These are phyloP conservation scores for Chaenodraco wilsoni DNA, from an alignment of 2,797 vertebrate genomes.

Conservation along the genomic window DNA sequence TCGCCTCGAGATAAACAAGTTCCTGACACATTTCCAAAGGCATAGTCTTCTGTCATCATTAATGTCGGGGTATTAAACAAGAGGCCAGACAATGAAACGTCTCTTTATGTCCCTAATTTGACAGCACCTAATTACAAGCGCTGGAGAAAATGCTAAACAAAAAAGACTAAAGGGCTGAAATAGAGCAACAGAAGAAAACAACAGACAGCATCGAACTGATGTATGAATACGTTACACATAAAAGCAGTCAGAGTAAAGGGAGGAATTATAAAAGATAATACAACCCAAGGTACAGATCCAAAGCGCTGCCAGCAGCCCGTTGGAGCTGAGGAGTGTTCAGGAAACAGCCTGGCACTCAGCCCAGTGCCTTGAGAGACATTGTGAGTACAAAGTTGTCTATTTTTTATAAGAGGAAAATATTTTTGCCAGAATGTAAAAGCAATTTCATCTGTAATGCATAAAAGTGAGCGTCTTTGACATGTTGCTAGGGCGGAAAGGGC, in stretches of 20 bases:
- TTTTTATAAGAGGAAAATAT: background rate
- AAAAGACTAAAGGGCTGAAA: conserved; percentile 40
- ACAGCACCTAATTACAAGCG: conserved; percentile 53
- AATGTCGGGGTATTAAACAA: conserved; percentile 45
- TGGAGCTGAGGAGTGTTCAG: conserved; percentile 2
- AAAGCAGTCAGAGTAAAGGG: conserved; percentile 21
- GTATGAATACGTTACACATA: conserved; percentile 22
- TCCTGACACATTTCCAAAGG: conserved; percentile 25
- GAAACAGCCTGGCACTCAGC: background rate
- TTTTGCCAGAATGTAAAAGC: background rate
- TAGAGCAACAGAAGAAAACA: conserved; percentile 25
- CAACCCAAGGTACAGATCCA: conserved; percentile 36
- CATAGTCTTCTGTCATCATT: conserved; percentile 29
- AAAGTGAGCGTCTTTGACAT: background rate
- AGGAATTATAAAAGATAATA: conserved; percentile 20
- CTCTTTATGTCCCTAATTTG: conserved; percentile 39
- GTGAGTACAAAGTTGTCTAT: background rate
- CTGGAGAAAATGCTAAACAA: conserved; percentile 29
- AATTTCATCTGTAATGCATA: background rate
- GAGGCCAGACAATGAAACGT: conserved; percentile 24
- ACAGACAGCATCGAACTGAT: conserved; percentile 21
- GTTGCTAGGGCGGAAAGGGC: background rate
- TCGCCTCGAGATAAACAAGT: conserved; percentile 31
- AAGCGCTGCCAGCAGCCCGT: background rate
- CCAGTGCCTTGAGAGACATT: background rate